A percentile compares a stretch with the other conserved stretches of the same genome.
phyloP scores from a whole-genome alignment of 1,140 invertebrate species.

The Anoplolepis gracilipes region DNA sequence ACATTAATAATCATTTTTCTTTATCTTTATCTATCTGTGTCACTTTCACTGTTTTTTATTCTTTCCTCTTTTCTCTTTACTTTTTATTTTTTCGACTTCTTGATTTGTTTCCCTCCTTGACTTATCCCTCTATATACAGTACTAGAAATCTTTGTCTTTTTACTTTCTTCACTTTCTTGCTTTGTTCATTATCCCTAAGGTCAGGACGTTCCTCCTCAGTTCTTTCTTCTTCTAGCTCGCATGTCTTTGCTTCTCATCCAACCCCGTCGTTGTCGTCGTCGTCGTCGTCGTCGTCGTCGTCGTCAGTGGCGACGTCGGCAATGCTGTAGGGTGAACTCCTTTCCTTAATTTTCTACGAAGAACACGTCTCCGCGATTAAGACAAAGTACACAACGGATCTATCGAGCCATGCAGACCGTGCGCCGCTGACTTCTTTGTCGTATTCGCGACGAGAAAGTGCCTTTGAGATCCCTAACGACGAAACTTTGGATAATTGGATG shows the following conservation, averaged over 20 bases:
- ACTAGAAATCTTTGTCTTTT: conserved; percentile 4
- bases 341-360: conserved; percentile 50
- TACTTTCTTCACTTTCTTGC: conserved; percentile 17
- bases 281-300: conserved; percentile 24
- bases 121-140: neutral
- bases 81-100: conserved; percentile 44
- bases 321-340: conserved; percentile 28
- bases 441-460: conserved; percentile 1
- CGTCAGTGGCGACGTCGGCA: neutral
- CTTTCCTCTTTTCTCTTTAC: conserved; percentile 8
- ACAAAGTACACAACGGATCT: conserved; percentile 58
- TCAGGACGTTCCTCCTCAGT: conserved; percentile 17
- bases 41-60: neutral
- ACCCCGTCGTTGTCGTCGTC: neutral
- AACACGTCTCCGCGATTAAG: conserved; percentile 59
- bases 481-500: conserved; percentile 65
- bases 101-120: conserved; percentile 27
- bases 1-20: neutral
- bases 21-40: neutral
- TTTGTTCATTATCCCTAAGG: conserved; percentile 61
- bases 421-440: conserved; percentile 27
- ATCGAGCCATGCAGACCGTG: conserved; percentile 42
- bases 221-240: neutral
- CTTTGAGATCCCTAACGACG: conserved; percentile 50
- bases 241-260: conserved; percentile 14